Conservation (phyloP, 2,113 vertebrate genomes). For the Sula dactylatra region DNA sequence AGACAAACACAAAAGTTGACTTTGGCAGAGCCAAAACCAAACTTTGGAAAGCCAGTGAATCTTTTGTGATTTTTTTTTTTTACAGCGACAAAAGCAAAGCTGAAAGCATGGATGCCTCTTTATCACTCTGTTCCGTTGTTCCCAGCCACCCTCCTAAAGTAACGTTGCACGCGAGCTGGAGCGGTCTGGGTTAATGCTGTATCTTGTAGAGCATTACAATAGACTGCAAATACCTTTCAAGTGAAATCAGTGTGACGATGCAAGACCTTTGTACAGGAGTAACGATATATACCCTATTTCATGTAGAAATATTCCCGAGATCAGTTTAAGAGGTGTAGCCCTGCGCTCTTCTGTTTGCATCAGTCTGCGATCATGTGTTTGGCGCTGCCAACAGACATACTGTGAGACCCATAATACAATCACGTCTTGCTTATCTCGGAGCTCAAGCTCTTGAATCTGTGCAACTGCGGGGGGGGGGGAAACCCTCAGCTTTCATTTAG, state of each 20-base stretch:
- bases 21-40: not conserved
- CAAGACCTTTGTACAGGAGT: not conserved
- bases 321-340: not conserved
- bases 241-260: not conserved
- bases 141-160: not conserved
- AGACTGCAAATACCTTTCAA: not conserved
- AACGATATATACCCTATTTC: accelerated
- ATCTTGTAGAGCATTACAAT: not conserved
- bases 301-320: not conserved
- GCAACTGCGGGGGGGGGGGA: not conserved
- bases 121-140: not conserved
- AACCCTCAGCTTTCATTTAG: not conserved
- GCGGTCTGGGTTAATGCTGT: not conserved
- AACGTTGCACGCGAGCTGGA: accelerated
- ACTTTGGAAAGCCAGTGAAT: not conserved
- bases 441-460: not conserved
- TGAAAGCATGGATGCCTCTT: not conserved
- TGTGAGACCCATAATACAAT: not conserved
- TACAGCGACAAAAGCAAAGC: not conserved
- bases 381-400: not conserved
- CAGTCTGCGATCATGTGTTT: not conserved
- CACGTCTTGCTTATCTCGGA: not conserved
- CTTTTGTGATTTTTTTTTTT: not conserved
- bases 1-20: not conserved
- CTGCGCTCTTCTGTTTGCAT: not conserved